Percentiles rank a stretch among this genome's conserved stretches.
These are phyloP conservation scores for Acronicta aceris DNA, from an alignment of 2,888 invertebrate genomes.

Conservation along the genomic window DNA sequence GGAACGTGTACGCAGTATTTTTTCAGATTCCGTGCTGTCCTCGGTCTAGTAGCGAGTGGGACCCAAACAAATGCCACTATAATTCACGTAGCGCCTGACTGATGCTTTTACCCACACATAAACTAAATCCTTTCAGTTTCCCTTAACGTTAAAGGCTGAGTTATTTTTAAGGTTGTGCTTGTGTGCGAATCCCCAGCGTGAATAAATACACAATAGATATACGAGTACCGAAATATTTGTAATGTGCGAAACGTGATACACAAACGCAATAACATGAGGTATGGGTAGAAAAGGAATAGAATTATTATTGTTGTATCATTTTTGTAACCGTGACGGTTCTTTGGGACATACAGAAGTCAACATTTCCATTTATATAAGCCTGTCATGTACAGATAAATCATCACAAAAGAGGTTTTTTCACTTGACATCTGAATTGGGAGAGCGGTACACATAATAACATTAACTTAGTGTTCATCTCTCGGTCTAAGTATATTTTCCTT, in stretches of 20 bases:
- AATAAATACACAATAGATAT: slow-evolving; percentile 53
- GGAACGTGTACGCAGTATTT: slow-evolving; percentile 33
- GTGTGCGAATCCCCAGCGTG: slow-evolving; percentile 36
- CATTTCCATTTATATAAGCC: slow-evolving; percentile 45
- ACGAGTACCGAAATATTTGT: slow-evolving; percentile 51
- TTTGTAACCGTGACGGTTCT: slow-evolving; percentile 32
- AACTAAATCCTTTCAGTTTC: slow-evolving; percentile 70
- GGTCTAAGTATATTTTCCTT: neutral
- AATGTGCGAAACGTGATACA: slow-evolving; percentile 54
- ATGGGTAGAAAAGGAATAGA: slow-evolving; percentile 33
- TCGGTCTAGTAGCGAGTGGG: slow-evolving; percentile 29
- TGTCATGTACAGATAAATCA: slow-evolving; percentile 45
- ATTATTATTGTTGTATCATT: slow-evolving; percentile 49
- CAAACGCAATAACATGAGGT: slow-evolving; percentile 41
- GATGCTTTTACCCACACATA: slow-evolving; percentile 70
- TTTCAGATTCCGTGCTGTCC: slow-evolving; percentile 38
- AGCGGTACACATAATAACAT: slow-evolving; percentile 5
- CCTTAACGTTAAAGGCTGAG: slow-evolving; percentile 62
- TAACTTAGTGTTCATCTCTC: slow-evolving; percentile 11
- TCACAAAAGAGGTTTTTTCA: slow-evolving; percentile 26
- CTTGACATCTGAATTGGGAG: slow-evolving; percentile 25
- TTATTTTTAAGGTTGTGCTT: slow-evolving; percentile 63
- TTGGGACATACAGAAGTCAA: slow-evolving; percentile 35
- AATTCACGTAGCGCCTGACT: slow-evolving; percentile 71
- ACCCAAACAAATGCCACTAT: slow-evolving; percentile 65